Conservation (phyloP, 2,113 vertebrate genomes). For the Otocyon megalotis region DNA sequence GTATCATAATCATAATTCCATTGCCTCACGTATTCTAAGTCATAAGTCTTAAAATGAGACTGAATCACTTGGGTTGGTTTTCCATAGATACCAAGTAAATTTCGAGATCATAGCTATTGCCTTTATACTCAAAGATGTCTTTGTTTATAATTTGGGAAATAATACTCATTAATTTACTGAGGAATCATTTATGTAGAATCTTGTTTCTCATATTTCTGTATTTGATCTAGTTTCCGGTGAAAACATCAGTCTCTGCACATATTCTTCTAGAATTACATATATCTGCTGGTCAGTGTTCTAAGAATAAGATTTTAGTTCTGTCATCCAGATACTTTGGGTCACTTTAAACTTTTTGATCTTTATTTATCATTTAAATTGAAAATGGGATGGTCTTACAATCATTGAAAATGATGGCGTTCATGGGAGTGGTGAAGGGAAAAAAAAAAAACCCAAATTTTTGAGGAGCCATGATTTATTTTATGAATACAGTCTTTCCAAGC, state of each 20-base stretch:
- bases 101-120: not conserved
- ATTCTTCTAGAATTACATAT: not conserved
- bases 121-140: not conserved
- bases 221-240: slow-evolving; percentile 27
- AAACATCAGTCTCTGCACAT: not conserved
- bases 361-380: slow-evolving; percentile 18
- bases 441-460: not conserved
- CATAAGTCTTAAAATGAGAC: not conserved
- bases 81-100: not conserved
- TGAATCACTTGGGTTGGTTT: not conserved
- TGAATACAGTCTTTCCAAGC: not conserved
- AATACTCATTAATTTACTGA: not conserved
- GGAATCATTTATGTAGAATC: not conserved
- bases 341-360: not conserved
- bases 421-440: not conserved
- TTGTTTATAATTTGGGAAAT: slow-evolving; percentile 2
- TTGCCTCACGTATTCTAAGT: not conserved
- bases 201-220: not conserved
- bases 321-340: not conserved
- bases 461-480: not conserved
- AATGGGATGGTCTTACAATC: not conserved
- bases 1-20: not conserved
- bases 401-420: not conserved
- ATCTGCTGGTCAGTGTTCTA: not conserved
- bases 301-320: not conserved